Percentiles rank a stretch among this genome's conserved stretches.
Conservation (phyloP, 2,888 invertebrate genomes). For the Ischnus inquisitorius region DNA sequence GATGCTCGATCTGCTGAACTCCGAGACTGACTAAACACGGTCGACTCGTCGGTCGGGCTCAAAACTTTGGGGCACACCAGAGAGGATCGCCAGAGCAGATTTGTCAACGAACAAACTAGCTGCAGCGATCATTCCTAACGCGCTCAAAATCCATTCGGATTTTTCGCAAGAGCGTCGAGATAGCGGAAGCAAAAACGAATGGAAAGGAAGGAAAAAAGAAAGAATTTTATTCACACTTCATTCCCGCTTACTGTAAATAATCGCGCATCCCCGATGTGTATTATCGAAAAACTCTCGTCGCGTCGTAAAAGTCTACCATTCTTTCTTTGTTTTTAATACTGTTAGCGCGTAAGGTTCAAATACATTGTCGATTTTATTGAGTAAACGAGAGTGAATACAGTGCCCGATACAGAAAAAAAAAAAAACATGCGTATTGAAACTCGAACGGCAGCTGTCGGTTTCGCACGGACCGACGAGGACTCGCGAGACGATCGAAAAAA, state of each 20-base stretch:
- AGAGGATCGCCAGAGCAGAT: no score
- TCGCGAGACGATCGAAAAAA: background rate
- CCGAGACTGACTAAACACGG: conserved; percentile 51
- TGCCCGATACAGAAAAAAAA: conserved; percentile 54
- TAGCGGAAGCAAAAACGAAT: conserved; percentile 14
- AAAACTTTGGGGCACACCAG: no score
- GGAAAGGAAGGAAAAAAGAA: conserved; percentile 16
- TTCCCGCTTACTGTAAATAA: conserved; percentile 68
- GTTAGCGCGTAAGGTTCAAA: conserved; percentile 51
- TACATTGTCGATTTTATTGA: conserved; percentile 76
- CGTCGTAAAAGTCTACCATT: conserved; percentile 27
- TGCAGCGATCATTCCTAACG: conserved; percentile 1
- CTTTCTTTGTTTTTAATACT: conserved; percentile 38
- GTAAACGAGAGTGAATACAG: conserved; percentile 58
- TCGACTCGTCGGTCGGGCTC: conserved; percentile 7
- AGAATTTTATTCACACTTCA: conserved; percentile 44
- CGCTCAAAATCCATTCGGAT: conserved; percentile 12
- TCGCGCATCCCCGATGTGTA: conserved; percentile 44
- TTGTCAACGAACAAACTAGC: no score
- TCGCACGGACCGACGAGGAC: background rate
- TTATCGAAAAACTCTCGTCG: conserved; percentile 41
- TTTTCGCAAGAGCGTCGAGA: conserved; percentile 9
- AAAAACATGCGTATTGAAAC: conserved; percentile 28
- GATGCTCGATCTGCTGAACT: conserved; percentile 77
- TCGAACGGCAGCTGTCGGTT: background rate